phyloP scores from a whole-genome alignment of 2,113 vertebrate genomes.

The Cyanoramphus novaezelandiae region DNA sequence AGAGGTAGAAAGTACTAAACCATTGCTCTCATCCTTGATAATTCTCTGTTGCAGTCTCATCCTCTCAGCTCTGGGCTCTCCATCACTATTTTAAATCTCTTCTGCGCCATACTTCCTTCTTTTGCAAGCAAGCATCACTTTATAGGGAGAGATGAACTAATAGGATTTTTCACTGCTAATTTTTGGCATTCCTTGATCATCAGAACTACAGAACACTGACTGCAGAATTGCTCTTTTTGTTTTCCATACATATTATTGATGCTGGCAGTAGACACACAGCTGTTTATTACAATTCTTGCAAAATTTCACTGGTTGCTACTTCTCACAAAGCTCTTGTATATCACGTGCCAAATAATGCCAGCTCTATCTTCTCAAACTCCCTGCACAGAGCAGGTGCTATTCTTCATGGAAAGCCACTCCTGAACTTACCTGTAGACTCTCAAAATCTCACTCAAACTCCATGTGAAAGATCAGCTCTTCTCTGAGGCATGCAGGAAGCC shows the following conservation, averaged over 20 bases:
- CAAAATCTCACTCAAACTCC: background rate
- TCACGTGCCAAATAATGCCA: background rate
- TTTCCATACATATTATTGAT: background rate
- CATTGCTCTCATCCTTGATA: background rate
- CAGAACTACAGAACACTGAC: background rate
- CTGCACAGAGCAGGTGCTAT: background rate
- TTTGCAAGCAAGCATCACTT: background rate
- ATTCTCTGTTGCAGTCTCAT: background rate
- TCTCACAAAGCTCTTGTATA: background rate
- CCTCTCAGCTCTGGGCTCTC: background rate
- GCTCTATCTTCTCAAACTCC: background rate
- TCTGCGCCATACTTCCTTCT: background rate
- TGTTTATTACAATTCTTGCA: background rate
- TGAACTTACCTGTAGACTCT: background rate
- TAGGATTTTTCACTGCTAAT: background rate
- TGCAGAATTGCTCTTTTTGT: background rate
- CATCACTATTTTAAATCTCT: constrained; percentile 35
- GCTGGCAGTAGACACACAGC: background rate
- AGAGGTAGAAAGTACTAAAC: background rate
- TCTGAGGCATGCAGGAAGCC: background rate
- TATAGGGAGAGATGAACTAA: background rate
- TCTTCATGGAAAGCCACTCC: background rate
- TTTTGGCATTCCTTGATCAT: background rate
- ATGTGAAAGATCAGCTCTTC: background rate
- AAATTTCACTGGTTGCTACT: background rate